A percentile compares a stretch with the other conserved stretches of the same genome.
These are phyloP conservation scores for Globicephala melas DNA, from an alignment of 2,113 vertebrate species.

Conservation along the genomic window DNA sequence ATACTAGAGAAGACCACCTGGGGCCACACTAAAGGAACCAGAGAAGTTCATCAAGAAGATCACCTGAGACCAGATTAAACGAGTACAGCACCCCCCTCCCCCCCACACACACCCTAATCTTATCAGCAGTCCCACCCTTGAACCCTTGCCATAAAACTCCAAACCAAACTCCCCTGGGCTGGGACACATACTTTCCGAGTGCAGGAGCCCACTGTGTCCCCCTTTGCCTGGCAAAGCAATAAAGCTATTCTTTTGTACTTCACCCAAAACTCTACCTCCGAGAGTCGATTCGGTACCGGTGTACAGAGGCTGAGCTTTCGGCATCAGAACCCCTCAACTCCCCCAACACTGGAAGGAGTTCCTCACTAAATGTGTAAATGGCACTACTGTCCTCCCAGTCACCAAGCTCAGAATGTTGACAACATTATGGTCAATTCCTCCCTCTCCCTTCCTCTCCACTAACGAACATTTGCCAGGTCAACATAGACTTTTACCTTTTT, in stretches of 20 bases:
- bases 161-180: background rate
- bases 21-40: background rate
- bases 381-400: accelerated
- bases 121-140: background rate
- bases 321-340: background rate
- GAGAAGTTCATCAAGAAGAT: background rate
- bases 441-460: background rate
- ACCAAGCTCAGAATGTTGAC: background rate
- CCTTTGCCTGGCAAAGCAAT: background rate
- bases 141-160: background rate
- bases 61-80: background rate
- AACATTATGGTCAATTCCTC: accelerated
- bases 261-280: background rate
- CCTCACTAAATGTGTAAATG: background rate
- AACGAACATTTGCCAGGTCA: background rate
- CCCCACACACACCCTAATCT: accelerated
- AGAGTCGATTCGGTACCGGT: background rate
- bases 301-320: background rate
- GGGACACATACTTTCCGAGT: background rate
- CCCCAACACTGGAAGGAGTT: accelerated
- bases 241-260: background rate
- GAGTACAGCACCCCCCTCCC: background rate
- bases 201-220: background rate
- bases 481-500: background rate
- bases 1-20: background rate